Base-by-base conservation (phyloP, 2,888 invertebrate species). In the Biston stratarius region DNA sequence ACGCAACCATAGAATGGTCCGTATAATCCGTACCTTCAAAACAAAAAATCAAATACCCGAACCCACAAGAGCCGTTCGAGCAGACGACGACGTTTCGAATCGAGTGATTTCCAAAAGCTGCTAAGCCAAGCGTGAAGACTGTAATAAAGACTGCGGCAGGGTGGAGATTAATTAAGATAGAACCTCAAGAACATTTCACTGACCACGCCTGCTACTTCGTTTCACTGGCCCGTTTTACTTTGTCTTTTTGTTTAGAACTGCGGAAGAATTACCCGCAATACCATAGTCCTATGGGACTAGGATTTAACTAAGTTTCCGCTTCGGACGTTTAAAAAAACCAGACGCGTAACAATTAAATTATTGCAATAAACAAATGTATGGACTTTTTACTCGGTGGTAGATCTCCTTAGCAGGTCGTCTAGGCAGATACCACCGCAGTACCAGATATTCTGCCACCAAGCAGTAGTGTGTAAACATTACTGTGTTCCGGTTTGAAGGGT, bases 111-210 rank as follows among this genome's bases (percentile, higher is more conserved):
- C 82, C 83, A 84, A 85, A 86, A 84, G 86, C 85, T 83, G 84
- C 80, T 84, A 86, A 86, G 82, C 85, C 85, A 86, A 84, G 83
- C 86, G 84, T 85, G 86, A 89, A 86, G 83, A 84, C 82, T 83
- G 85, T 86, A 88, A 89, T 90, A 89, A 89, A 90, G 87, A 84
- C 84, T 83, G 83, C 79, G 77, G 79, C 74, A 77, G 78, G 82
- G 79, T 81, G 79, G 74, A 86, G 87, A 89, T 90, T 90, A 90
- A 90, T 90, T 89, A 89, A 89, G 90, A 90, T 87, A 86, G 83
- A 83, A 74, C 79, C 79, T 81, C 80, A 80, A 82, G 81, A 82
- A 83, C 82, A 77, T 83, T 81, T 76, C 71, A 79, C 74, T 83
- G 83, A 83, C 81, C 85, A 85, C 84, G 85, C 84, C 85, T 82